Conservation (phyloP, 2,797 vertebrate species). For the Acanthurus leucopareius region DNA sequence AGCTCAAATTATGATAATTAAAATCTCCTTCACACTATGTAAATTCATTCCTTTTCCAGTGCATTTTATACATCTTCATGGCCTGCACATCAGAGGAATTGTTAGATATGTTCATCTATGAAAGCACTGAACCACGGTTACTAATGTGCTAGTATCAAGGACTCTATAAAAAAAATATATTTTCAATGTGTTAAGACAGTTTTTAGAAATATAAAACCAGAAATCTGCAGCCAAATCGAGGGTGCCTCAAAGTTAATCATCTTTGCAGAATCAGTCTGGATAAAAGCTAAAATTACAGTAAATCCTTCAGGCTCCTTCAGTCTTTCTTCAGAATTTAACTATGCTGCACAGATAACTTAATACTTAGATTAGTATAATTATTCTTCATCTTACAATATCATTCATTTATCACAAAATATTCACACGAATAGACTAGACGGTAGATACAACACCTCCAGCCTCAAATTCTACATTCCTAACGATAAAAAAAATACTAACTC, state of each 20-base stretch:
- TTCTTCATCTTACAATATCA: constrained; percentile 75
- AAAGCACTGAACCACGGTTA: constrained; percentile 45
- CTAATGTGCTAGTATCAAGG: constrained; percentile 53
- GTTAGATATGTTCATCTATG: constrained; percentile 22
- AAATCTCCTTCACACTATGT: constrained; percentile 13
- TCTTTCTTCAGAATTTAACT: constrained; percentile 54
- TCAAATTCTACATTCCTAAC: constrained; percentile 81
- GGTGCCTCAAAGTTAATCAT: constrained; percentile 47
- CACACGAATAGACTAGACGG: constrained; percentile 74
- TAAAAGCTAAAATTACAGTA: constrained; percentile 69
- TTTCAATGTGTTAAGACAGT: constrained; percentile 62
- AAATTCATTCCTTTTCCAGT: constrained; percentile 13
- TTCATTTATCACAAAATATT: constrained; percentile 83
- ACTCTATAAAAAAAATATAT: constrained; percentile 55
- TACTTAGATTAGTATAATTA: constrained; percentile 69
- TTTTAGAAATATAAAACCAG: constrained; percentile 77
- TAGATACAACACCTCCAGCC: constrained; percentile 68
- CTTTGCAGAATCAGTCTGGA: constrained; percentile 57
- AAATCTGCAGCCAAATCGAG: constrained; percentile 66
- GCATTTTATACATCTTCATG: constrained; percentile 38
- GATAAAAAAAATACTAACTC: constrained; percentile 75
- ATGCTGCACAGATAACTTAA: constrained; percentile 74
- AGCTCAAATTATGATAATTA: constrained; percentile 38
- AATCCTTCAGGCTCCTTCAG: constrained; percentile 59
- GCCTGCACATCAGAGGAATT: constrained; percentile 37